Evolutionary conservation across 2,113 vertebrate genomes (phyloP).

Genomic region (Rostratula benghalensis): DNA sequence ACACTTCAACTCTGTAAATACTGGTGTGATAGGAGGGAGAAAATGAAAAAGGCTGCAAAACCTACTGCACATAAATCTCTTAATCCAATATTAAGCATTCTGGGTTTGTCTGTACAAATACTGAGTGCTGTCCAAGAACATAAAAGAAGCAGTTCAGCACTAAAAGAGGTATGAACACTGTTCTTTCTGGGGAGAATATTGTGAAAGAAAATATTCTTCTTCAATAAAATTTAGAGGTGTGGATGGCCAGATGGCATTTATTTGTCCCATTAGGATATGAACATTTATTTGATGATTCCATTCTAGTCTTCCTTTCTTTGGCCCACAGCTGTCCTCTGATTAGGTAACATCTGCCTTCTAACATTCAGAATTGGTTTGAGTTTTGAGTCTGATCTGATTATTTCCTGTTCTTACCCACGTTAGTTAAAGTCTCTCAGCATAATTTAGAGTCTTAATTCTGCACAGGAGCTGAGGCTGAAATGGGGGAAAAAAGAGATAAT

Average conservation of each 20-base stretch:
- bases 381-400: not conserved
- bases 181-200: not conserved
- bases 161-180: not conserved
- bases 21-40: not conserved
- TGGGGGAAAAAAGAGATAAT: not conserved
- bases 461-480: not conserved
- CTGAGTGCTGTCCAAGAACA: not conserved
- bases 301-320: not conserved
- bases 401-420: not conserved
- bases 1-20: conserved; percentile 12
- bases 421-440: not conserved
- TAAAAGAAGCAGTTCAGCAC: not conserved
- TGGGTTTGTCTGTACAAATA: not conserved
- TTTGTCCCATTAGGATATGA: not conserved
- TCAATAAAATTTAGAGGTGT: not conserved
- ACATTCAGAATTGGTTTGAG: not conserved
- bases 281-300: not conserved
- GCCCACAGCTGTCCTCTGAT: not conserved
- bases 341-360: not conserved
- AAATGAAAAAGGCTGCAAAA: conserved; percentile 28
- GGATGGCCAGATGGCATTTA: not conserved
- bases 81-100: conserved; percentile 35
- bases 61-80: not conserved
- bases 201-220: not conserved
- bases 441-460: not conserved